Evolutionary conservation across 2,113 vertebrate genomes (phyloP).

Genomic region (Pongo pygmaeus): DNA sequence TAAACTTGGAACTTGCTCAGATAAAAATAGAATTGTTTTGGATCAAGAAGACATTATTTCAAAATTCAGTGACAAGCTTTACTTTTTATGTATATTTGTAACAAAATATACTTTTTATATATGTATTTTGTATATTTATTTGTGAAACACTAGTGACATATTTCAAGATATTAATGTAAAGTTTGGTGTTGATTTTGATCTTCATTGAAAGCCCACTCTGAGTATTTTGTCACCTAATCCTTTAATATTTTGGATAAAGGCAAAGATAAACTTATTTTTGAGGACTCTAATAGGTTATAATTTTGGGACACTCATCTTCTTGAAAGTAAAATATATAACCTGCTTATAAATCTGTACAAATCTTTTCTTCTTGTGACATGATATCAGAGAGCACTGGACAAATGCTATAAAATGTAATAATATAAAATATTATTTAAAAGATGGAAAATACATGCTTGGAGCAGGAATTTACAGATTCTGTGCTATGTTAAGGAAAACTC

Average conservation of each 20-base stretch:
- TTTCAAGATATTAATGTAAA: not conserved
- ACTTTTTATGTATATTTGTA: not conserved
- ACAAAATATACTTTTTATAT: not conserved
- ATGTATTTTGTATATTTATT: not conserved
- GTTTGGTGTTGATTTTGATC: not conserved
- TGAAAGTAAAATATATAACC: not conserved
- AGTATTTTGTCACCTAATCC: conserved; percentile 61
- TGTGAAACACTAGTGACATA: not conserved
- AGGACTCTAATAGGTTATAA: conserved; percentile 16
- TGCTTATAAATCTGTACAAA: not conserved
- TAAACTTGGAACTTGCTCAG: not conserved
- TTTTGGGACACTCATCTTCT: conserved; percentile 11
- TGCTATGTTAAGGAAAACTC: conserved; percentile 15
- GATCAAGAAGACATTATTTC: not conserved
- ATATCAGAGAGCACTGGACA: not conserved
- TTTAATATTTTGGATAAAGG: conserved; percentile 61
- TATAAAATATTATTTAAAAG: not conserved
- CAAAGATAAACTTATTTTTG: conserved; percentile 61
- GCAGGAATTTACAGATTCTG: not conserved
- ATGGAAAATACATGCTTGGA: conserved; percentile 10
- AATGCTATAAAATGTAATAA: not conserved
- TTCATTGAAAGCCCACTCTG: conserved; percentile 58
- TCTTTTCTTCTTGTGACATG: not conserved
- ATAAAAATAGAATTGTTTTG: not conserved
- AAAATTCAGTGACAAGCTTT: not conserved